phyloP scores from a whole-genome alignment of 2,888 invertebrate genomes.

The Lordiphosa andalusiaca region DNA sequence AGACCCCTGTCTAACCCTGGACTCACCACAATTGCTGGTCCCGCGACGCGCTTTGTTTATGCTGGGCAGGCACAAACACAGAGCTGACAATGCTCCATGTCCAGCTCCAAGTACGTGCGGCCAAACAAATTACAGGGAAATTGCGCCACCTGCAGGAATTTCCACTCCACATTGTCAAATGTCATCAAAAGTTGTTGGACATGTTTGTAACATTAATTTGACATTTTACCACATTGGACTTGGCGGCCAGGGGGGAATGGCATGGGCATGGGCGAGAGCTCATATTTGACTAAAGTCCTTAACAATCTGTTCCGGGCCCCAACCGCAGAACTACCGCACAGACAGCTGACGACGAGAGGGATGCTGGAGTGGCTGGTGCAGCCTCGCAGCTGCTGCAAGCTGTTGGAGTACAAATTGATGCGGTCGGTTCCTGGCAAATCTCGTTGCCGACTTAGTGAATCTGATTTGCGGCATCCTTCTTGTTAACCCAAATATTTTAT shows the following conservation, averaged over 20 bases:
- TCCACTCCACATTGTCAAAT: slow-evolving; percentile 71
- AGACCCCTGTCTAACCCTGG: slow-evolving; percentile 19
- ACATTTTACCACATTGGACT: slow-evolving; percentile 58
- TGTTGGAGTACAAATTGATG: slow-evolving; percentile 57
- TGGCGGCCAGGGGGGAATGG: neutral
- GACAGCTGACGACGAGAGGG: slow-evolving; percentile 56
- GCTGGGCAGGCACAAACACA: slow-evolving; percentile 66
- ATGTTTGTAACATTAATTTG: slow-evolving; percentile 76
- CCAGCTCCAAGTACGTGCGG: slow-evolving; percentile 54
- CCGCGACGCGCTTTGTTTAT: slow-evolving; percentile 69
- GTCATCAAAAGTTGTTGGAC: slow-evolving; percentile 73
- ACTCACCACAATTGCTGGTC: slow-evolving; percentile 55
- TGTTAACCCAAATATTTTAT: slow-evolving; percentile 55
- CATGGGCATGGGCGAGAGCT: neutral
- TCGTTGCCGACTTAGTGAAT: slow-evolving; percentile 63
- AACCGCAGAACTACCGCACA: slow-evolving; percentile 50
- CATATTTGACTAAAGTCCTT: slow-evolving; percentile 38
- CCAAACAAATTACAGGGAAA: slow-evolving; percentile 73
- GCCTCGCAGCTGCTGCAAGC: slow-evolving; percentile 52
- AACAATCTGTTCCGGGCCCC: slow-evolving; percentile 55
- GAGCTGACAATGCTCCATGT: slow-evolving; percentile 63
- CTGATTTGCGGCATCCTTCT: slow-evolving; percentile 64
- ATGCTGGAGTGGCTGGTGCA: slow-evolving; percentile 41
- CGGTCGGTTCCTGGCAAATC: slow-evolving; percentile 41
- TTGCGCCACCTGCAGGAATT: slow-evolving; percentile 76